These are phyloP conservation scores for Drosophila ezoana DNA, from an alignment of 2,888 invertebrate species.

Conservation along the genomic window DNA sequence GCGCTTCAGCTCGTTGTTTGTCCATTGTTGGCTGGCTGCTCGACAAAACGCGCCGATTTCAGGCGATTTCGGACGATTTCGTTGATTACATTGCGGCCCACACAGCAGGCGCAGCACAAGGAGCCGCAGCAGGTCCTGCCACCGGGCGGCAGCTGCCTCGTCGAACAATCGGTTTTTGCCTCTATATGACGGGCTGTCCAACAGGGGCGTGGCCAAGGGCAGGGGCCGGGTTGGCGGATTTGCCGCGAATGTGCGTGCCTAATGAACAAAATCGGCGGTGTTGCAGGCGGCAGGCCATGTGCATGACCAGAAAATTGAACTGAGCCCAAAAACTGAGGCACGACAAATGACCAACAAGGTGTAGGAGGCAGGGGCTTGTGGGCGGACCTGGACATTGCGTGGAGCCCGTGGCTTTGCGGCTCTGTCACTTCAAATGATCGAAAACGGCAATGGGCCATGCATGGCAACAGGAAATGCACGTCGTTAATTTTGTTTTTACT, in stretches of 20 bases:
- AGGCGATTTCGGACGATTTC: conserved; percentile 71
- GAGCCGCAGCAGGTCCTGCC: conserved; percentile 3
- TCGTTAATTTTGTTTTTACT: conserved; percentile 36
- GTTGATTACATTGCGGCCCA: conserved; percentile 72
- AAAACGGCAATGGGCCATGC: conserved; percentile 33
- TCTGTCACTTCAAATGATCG: conserved; percentile 73
- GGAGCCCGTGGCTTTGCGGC: conserved; percentile 56
- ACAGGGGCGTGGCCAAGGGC: neutral
- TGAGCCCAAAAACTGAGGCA: conserved; percentile 66
- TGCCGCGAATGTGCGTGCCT: conserved; percentile 71
- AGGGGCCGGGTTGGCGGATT: neutral
- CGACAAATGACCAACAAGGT: conserved; percentile 69
- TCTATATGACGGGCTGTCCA: conserved; percentile 6
- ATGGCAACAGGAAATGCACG: conserved; percentile 26
- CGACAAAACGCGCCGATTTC: conserved; percentile 47
- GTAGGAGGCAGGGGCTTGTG: neutral
- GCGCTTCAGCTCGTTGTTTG: conserved; percentile 48
- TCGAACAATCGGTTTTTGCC: conserved; percentile 45
- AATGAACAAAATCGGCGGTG: conserved; percentile 76
- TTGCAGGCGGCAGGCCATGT: conserved; percentile 67
- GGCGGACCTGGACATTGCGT: neutral
- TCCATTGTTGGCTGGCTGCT: conserved; percentile 40
- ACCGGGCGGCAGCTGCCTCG: conserved; percentile 24
- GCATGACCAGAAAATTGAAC: conserved; percentile 81
- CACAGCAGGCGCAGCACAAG: conserved; percentile 18